A percentile compares a stretch with the other conserved stretches of the same genome.
These are phyloP conservation scores for Rattus rattus DNA, from an alignment of 2,113 vertebrate species.

Conservation along the genomic window DNA sequence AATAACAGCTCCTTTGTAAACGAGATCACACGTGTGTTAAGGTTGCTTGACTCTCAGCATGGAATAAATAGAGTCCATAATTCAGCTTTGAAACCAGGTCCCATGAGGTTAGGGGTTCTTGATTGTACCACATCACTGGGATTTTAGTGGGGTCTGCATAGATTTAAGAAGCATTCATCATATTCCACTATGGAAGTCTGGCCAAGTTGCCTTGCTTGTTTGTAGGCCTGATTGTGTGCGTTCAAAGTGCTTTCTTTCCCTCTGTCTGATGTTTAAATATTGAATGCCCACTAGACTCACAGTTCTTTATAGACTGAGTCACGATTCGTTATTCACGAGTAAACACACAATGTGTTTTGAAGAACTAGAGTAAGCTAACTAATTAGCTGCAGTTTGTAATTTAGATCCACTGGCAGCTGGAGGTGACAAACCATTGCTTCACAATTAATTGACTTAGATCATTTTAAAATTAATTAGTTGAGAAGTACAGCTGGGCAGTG, in stretches of 20 bases:
- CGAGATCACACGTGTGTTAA: neutral
- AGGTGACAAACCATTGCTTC: slow-evolving; percentile 72
- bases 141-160: neutral
- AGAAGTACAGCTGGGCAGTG: slow-evolving; percentile 69
- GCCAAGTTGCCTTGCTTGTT: slow-evolving; percentile 4
- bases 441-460: slow-evolving; percentile 74
- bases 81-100: neutral
- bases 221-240: neutral
- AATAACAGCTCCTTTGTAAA: neutral
- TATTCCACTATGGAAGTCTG: neutral
- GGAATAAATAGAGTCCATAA: slow-evolving; percentile 20
- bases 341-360: slow-evolving; percentile 53
- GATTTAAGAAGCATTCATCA: slow-evolving; percentile 9
- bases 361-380: slow-evolving; percentile 9
- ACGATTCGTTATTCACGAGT: neutral
- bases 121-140: neutral
- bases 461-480: slow-evolving; percentile 75
- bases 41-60: neutral
- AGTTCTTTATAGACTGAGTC: slow-evolving; percentile 4
- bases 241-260: neutral
- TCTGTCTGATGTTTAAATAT: neutral
- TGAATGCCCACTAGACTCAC: neutral
- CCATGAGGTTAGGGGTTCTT: neutral
- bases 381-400: slow-evolving; percentile 58
- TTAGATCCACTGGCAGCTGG: slow-evolving; percentile 68